Base-by-base conservation (phyloP, 2,797 vertebrate species). In the Gymnocypris eckloni region DNA sequence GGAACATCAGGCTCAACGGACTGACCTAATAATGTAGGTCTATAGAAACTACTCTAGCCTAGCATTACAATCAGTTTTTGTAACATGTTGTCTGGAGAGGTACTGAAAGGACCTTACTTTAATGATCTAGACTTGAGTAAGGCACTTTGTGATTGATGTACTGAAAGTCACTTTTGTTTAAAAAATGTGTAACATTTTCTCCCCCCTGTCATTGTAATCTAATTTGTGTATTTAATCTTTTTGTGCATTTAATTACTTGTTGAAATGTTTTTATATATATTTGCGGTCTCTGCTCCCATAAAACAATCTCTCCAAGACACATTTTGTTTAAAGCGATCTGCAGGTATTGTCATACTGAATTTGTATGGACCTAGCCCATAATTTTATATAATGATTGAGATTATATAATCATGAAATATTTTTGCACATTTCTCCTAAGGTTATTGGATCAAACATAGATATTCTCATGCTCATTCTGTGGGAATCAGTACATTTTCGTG, bases 401-500 rank as follows among this genome's bases (percentile, higher is more conserved):
- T 81, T 39, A 88, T 88, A 82, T 86, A 86, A 86, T 39, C 71
- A 64, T 48, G 11, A 72, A 45, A 69, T 85, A 86, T 84, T 87
- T 90, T 88, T 91, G 89, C 89, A 91, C 88, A 88, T 79, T 80
- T 78, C 43, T 84, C 67, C 50, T 28, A 82, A 86, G 66, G 83
- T 81, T 87, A 86, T 87, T 41, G 61, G 70, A 81, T 75, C 18
- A 84, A 67, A 88, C 52, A 54, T 43, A 4, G 28, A 48, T 45
- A 67, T 81, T 70, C 11, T 39, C 37, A 22, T 8, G 81, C 71
- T 87, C 79, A 71, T 73, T 85, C 69, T 71, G 50, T 59, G 79
- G 75, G 56, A 8, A 67, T 86, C 28, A 25, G 28, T 83, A 67
- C 70, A 75, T 84, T 84, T 86, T 28, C 13, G 41, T 15, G 71